Evolutionary conservation across 1,140 invertebrate genomes (phyloP), one percentile per base, ranked within the genome.

Genomic region (Heliconius melpomene): DNA sequence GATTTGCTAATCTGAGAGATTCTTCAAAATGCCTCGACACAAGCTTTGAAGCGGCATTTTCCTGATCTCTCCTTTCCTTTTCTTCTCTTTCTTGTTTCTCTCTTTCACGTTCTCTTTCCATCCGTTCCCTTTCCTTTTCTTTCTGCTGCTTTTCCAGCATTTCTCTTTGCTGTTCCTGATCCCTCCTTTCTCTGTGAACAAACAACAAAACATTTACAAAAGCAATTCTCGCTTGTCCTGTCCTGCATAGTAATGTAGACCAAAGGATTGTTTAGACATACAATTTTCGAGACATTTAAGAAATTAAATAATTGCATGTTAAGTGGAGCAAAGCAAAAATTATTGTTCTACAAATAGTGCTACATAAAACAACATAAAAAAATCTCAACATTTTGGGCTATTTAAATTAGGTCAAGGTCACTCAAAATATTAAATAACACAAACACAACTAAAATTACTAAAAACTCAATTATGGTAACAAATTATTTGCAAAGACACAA

Each of bases 21-120:
- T 98, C 97, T 90, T 98, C 97, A 92, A 98, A 99, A 95, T 99
- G 98, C 89, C 98, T 97, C 84, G 98, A 97, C 71, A 98, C 97
- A 80, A 94, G 85, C 89, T 94, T 94, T 11, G 93, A 86, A 96
- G 97, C 90, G 96, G 97, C 90, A 88, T 97, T 96, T 54, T 96
- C 96, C 87, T 96, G 95, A 95, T 96, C 91, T 96, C 97, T 87
- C 96, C 95, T 87, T 94, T 94, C 88, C 95, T 95, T 95, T 81
- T 96, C 96, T 94, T 93, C 89, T 92, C 94, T 92, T 92, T 97
- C 95, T 80, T 95, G 93, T 80, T 95, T 94, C 77, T 96, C 95
- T 72, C 95, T 92, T 84, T 96, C 93, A 82, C 95, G 92, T 83
- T 95, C 95, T 78, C 95, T 91, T 84, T 96, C 95, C 87, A 93